These are phyloP conservation scores for Callitettix versicolor DNA, from an alignment of 1,140 invertebrate genomes.

Conservation along the genomic window DNA sequence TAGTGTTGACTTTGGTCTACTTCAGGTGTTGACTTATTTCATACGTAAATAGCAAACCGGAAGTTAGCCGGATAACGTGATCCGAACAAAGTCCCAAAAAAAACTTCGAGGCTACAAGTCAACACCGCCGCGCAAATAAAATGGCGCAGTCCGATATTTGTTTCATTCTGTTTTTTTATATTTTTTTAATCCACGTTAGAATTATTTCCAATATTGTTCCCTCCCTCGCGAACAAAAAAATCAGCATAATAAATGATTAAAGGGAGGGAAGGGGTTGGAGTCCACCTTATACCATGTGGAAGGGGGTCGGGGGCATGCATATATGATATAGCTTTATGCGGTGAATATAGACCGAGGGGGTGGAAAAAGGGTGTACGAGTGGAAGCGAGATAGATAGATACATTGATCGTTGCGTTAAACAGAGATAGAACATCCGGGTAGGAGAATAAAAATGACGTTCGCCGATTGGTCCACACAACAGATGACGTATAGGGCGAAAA, in stretches of 20 bases:
- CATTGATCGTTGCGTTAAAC: neutral
- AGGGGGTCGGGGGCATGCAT: neutral
- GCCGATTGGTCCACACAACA: slow-evolving; percentile 11
- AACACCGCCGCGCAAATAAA: too few relatives aligned
- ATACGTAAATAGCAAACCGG: slow-evolving; percentile 6
- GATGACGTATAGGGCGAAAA: slow-evolving; percentile 8
- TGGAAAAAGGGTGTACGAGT: neutral
- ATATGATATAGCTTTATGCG: slow-evolving; percentile 1
- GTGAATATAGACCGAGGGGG: neutral
- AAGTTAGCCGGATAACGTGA: slow-evolving; percentile 9
- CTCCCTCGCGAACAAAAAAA: slow-evolving; percentile 6
- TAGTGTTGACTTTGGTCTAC: too few relatives aligned
- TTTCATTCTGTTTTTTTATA: too few relatives aligned
- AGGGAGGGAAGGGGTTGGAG: neutral
- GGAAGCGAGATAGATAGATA: slow-evolving; percentile 5
- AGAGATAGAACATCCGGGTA: neutral
- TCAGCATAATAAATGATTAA: slow-evolving; percentile 15
- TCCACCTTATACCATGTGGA: slow-evolving; percentile 6
- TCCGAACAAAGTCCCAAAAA: slow-evolving; percentile 26
- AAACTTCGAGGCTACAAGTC: neutral
- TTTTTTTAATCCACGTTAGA: too few relatives aligned
- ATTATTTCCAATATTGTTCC: neutral
- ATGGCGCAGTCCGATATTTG: too few relatives aligned
- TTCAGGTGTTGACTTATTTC: too few relatives aligned
- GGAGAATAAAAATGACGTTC: slow-evolving; percentile 13